A percentile compares a stretch with the other conserved stretches of the same genome.
These are phyloP conservation scores for Sogatella furcifera DNA, from an alignment of 1,140 invertebrate species.

Conservation along the genomic window DNA sequence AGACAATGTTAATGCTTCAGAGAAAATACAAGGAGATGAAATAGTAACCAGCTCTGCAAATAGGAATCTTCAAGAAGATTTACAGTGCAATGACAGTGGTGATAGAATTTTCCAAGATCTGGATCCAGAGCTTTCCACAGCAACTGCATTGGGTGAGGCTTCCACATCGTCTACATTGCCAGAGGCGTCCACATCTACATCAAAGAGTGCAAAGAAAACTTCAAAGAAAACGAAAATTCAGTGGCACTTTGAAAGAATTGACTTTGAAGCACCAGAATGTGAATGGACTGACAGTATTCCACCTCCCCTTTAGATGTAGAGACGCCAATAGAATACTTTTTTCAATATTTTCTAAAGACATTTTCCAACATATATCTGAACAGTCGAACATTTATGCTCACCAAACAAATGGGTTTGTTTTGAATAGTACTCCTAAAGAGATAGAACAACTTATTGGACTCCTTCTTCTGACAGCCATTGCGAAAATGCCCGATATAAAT, in stretches of 20 bases:
- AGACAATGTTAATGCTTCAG: background rate
- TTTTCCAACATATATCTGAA: too few relatives aligned
- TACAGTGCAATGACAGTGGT: background rate
- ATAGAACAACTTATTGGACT: constrained; percentile 20
- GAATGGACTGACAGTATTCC: background rate
- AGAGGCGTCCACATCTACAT: background rate
- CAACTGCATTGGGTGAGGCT: background rate
- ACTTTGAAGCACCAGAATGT: background rate
- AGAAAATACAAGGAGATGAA: background rate
- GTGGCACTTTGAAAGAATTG: background rate
- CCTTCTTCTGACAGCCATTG: constrained; percentile 21
- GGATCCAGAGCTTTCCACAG: background rate
- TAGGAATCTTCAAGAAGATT: background rate
- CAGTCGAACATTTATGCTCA: background rate
- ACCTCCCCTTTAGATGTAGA: background rate
- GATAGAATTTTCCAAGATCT: background rate
- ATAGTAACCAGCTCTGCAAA: background rate
- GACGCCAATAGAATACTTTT: background rate
- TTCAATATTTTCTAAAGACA: background rate
- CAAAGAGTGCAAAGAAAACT: too few relatives aligned
- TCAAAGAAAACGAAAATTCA: too few relatives aligned
- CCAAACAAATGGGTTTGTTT: background rate
- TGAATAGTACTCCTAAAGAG: background rate
- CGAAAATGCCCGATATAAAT: constrained; percentile 13
- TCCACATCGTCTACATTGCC: background rate